phyloP scores from a whole-genome alignment of 2,113 vertebrate genomes.

The Ochotona curzoniae region DNA sequence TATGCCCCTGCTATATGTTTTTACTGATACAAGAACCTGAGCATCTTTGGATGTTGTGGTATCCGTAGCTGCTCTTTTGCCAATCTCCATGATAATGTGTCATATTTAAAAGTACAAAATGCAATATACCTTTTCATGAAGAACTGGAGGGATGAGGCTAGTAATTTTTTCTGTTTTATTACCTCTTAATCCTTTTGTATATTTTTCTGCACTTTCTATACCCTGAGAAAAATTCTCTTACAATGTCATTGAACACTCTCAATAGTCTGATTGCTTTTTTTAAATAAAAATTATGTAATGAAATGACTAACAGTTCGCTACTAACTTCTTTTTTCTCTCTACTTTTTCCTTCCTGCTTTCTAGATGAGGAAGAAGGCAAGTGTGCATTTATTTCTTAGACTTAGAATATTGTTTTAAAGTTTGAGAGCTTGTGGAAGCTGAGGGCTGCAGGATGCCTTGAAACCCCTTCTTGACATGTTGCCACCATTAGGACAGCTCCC shows the following conservation, averaged over 20 bases:
- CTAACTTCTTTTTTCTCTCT: conserved; percentile 86
- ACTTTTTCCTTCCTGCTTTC: conserved; percentile 87
- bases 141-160: not conserved
- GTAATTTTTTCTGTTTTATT: not conserved
- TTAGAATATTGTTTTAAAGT: conserved; percentile 55
- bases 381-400: conserved; percentile 83
- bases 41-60: not conserved
- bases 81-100: not conserved
- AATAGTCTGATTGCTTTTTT: conserved; percentile 66
- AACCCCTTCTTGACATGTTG: not conserved
- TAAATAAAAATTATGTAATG: conserved; percentile 64
- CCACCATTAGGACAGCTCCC: accelerated
- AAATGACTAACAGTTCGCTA: conserved; percentile 80
- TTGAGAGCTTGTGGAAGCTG: conserved; percentile 35
- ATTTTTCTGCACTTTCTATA: conserved; percentile 57
- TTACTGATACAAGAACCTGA: not conserved
- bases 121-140: not conserved
- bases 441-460: not conserved
- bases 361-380: conserved; percentile 97
- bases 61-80: no score
- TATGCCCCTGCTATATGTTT: not conserved
- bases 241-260: conserved; percentile 47
- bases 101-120: not conserved
- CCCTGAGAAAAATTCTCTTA: conserved; percentile 19
- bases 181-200: not conserved